Percentiles rank a stretch among this genome's conserved stretches.
phyloP scores from a whole-genome alignment of 53 echinoderm and acorn worm genomes.

The Holothuria leucospilota region DNA sequence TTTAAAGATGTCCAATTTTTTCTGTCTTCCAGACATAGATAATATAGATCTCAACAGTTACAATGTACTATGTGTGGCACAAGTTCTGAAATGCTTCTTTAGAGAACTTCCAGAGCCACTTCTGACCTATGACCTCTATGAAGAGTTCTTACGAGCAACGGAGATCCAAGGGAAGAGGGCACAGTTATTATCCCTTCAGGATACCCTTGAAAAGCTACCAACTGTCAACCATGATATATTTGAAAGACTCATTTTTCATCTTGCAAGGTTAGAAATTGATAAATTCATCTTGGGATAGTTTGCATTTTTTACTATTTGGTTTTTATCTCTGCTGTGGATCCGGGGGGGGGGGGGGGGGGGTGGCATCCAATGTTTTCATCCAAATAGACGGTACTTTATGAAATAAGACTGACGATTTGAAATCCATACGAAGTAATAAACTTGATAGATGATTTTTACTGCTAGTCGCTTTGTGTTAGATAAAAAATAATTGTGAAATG shows the following conservation, averaged over 20 bases:
- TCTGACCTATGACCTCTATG: slow-evolving; percentile 96
- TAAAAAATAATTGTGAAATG: too few relatives aligned
- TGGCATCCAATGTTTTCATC: too few relatives aligned
- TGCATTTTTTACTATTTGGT: background rate
- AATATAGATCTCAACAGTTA: slow-evolving; percentile 77
- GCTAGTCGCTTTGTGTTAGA: too few relatives aligned
- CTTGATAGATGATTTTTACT: too few relatives aligned
- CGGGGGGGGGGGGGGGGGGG: too few relatives aligned
- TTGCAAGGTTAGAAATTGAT: slow-evolving; percentile 78
- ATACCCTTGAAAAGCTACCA: slow-evolving; percentile 90
- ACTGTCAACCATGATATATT: slow-evolving; percentile 83
- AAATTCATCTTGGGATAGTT: background rate
- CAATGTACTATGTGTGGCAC: slow-evolving; percentile 88
- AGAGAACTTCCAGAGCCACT: slow-evolving; percentile 95
- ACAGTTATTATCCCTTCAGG: slow-evolving; percentile 77
- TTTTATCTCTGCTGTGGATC: too few relatives aligned
- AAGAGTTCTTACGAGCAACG: slow-evolving; percentile 88
- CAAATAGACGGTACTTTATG: too few relatives aligned
- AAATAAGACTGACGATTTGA: too few relatives aligned
- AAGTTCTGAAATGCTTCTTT: slow-evolving; percentile 97
- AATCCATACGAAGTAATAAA: too few relatives aligned
- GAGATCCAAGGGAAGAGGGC: slow-evolving; percentile 78
- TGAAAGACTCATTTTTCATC: slow-evolving; percentile 92
- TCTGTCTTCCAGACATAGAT: slow-evolving; percentile 63
- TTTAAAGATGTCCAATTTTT: background rate